These are phyloP conservation scores for Rhinopithecus roxellana DNA, from an alignment of 2,113 vertebrate species.

Conservation along the genomic window DNA sequence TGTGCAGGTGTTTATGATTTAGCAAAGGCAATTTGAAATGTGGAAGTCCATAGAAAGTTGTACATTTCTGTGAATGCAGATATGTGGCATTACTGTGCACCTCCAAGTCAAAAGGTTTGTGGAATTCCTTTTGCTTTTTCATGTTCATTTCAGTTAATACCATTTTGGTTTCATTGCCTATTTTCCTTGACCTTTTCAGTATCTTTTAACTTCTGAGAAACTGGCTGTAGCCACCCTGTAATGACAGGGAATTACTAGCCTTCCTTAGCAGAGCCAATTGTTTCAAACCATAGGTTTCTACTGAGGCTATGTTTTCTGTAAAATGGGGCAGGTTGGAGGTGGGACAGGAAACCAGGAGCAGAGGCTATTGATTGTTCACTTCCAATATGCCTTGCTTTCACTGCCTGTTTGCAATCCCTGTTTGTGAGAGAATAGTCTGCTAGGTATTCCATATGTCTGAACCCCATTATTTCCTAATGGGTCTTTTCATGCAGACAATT, in stretches of 20 bases:
- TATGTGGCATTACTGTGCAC: neutral
- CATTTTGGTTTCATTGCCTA: neutral
- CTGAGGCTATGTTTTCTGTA: neutral
- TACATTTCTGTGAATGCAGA: neutral
- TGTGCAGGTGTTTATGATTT: neutral
- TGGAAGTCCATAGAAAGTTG: neutral
- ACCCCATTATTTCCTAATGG: neutral
- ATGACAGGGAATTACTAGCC: neutral
- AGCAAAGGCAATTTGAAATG: neutral
- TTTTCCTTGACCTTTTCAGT: neutral
- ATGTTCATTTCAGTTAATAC: neutral
- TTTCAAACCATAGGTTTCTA: neutral
- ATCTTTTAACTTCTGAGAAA: neutral
- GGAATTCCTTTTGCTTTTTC: neutral
- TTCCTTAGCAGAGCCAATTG: neutral
- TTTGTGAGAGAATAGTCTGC: neutral
- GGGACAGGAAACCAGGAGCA: neutral
- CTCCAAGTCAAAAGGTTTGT: neutral
- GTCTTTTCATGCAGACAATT: neutral
- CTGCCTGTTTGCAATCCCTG: neutral
- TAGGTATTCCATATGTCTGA: neutral
- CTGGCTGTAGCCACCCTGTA: accelerated
- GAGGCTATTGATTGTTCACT: neutral
- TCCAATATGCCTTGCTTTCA: neutral
- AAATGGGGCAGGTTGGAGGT: accelerated